Conservation (phyloP, 2,797 vertebrate genomes). For the Sebastolobus altivelis region DNA sequence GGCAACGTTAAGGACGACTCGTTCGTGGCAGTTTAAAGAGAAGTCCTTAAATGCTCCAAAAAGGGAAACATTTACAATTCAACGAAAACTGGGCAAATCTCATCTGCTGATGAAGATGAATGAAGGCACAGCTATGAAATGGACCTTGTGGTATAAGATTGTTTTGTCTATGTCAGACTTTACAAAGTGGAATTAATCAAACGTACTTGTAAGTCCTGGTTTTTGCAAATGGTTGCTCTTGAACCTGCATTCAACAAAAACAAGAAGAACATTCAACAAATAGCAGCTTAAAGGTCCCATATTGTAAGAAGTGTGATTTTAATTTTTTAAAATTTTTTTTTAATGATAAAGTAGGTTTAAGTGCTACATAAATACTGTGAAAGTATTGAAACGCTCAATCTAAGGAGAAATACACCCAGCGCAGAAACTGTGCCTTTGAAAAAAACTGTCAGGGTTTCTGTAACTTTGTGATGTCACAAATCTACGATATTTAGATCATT, state of each 20-base stretch:
- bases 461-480: too few relatives aligned
- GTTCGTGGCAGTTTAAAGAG: too few relatives aligned
- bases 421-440: too few relatives aligned
- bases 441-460: too few relatives aligned
- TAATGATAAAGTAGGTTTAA: too few relatives aligned
- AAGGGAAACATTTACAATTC: background rate
- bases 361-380: too few relatives aligned
- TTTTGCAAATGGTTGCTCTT: background rate
- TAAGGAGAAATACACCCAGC: too few relatives aligned
- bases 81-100: background rate
- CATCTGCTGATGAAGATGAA: background rate
- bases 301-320: background rate
- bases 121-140: background rate
- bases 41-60: background rate
- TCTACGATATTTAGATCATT: too few relatives aligned
- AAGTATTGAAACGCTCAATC: too few relatives aligned
- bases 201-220: background rate
- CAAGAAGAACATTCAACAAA: background rate
- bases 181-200: background rate
- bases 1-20: background rate
- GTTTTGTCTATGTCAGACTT: background rate
- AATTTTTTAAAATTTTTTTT: too few relatives aligned
- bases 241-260: constrained; percentile 9
- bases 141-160: background rate
- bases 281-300: background rate